These are phyloP conservation scores for Phalacrocorax pelagicus DNA, from an alignment of 2,113 vertebrate genomes.

Conservation along the genomic window DNA sequence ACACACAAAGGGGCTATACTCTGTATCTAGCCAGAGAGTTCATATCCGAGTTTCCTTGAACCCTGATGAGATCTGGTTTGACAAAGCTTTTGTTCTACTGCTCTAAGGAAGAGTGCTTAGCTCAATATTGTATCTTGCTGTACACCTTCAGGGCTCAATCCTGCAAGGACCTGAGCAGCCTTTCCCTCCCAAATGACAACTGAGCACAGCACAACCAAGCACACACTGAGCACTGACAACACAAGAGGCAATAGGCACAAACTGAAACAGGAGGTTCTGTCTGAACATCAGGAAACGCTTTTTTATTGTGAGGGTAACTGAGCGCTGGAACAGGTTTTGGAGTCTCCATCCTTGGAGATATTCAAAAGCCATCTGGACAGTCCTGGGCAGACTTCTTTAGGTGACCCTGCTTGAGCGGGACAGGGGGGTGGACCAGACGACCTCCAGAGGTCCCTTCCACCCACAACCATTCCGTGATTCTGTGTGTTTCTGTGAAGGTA, in stretches of 20 bases:
- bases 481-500: neutral
- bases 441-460: neutral
- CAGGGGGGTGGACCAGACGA: accelerated
- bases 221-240: neutral
- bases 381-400: neutral
- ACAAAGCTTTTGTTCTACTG: neutral
- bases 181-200: neutral
- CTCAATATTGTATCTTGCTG: neutral
- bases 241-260: neutral
- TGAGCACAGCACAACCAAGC: neutral
- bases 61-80: neutral
- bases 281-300: neutral
- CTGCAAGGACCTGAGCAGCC: neutral
- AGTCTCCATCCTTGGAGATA: neutral
- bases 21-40: neutral
- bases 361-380: neutral
- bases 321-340: neutral
- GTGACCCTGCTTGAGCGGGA: neutral
- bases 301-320: neutral
- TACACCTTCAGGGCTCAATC: neutral
- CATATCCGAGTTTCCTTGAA: neutral
- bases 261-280: neutral
- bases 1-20: neutral
- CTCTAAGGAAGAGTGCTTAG: neutral
- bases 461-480: neutral